Conservation (phyloP, 2,888 invertebrate genomes). For the Axea sp. region DNA sequence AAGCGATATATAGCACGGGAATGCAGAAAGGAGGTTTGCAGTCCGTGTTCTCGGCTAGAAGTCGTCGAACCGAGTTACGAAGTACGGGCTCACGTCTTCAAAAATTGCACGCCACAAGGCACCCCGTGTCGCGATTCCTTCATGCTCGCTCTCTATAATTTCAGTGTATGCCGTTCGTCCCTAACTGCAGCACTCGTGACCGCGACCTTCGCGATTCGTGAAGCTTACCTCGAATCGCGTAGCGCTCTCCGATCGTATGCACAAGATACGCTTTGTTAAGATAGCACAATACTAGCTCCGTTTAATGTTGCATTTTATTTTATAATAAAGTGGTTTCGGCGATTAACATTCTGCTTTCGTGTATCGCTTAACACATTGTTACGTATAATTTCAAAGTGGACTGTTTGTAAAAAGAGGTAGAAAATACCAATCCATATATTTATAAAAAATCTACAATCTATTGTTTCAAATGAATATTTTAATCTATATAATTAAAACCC, state of each 20-base stretch:
- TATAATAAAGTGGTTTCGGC: conserved; percentile 35
- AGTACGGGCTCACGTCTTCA: conserved; percentile 69
- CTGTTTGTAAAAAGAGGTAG: conserved; percentile 9
- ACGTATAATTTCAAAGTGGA: neutral
- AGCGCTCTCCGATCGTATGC: conserved; percentile 44
- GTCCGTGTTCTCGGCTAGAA: conserved; percentile 39
- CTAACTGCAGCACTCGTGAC: conserved; percentile 55
- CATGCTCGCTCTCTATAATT: conserved; percentile 67
- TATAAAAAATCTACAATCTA: too few relatives aligned
- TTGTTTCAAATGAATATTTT: too few relatives aligned
- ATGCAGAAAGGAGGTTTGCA: conserved; percentile 37
- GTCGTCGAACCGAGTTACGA: conserved; percentile 58
- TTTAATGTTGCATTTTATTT: conserved; percentile 47
- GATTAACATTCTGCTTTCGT: conserved; percentile 33
- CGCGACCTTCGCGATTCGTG: conserved; percentile 63
- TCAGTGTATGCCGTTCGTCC: conserved; percentile 60
- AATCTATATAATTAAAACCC: too few relatives aligned
- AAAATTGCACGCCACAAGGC: conserved; percentile 69
- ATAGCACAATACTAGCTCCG: conserved; percentile 40
- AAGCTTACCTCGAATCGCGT: conserved; percentile 49
- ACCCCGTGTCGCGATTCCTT: conserved; percentile 68
- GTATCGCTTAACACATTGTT: conserved; percentile 23
- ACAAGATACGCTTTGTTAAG: conserved; percentile 50
- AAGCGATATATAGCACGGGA: conserved; percentile 45
- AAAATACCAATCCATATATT: too few relatives aligned